Percentiles rank a stretch among this genome's conserved stretches.
Conservation (phyloP, 2,888 invertebrate genomes). For the Thecocarcelia acutangulata region DNA sequence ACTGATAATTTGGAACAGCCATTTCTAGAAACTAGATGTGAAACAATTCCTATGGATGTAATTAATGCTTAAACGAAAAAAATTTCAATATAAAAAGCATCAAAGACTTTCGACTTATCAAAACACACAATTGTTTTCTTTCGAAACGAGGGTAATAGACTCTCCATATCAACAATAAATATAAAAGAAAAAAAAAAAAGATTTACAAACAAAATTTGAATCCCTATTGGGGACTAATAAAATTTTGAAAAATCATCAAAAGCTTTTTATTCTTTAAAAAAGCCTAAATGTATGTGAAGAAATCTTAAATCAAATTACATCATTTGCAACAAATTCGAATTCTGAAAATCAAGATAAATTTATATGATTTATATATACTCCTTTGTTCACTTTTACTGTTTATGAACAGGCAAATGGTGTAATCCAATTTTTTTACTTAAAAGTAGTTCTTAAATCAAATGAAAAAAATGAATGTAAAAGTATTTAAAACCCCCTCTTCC, state of each 20-base stretch:
- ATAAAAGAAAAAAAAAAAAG: conserved; percentile 24
- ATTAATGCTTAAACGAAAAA: conserved; percentile 63
- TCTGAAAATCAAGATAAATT: neutral
- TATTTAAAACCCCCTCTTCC: conserved; percentile 24
- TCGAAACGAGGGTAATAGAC: conserved; percentile 36
- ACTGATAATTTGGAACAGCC: conserved; percentile 34
- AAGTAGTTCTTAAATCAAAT: conserved; percentile 46
- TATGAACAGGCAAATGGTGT: conserved; percentile 47
- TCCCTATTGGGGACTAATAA: conserved; percentile 39
- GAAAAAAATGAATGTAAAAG: conserved; percentile 44
- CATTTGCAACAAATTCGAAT: conserved; percentile 29
- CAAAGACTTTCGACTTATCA: conserved; percentile 57
- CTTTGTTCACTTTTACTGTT: neutral
- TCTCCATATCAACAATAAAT: conserved; percentile 53
- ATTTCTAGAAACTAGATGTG: conserved; percentile 35
- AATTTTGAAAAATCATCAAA: conserved; percentile 48
- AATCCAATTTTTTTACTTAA: conserved; percentile 51
- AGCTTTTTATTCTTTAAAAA: conserved; percentile 59
- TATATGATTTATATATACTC: neutral
- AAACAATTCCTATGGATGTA: conserved; percentile 54
- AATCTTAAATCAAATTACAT: conserved; percentile 42
- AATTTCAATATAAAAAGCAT: conserved; percentile 27
- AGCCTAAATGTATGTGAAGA: conserved; percentile 62
- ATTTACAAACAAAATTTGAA: conserved; percentile 11
- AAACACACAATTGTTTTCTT: conserved; percentile 32